Evolutionary conservation across 2,888 invertebrate species (phyloP).

Genomic region (Thelaira solivaga): DNA sequence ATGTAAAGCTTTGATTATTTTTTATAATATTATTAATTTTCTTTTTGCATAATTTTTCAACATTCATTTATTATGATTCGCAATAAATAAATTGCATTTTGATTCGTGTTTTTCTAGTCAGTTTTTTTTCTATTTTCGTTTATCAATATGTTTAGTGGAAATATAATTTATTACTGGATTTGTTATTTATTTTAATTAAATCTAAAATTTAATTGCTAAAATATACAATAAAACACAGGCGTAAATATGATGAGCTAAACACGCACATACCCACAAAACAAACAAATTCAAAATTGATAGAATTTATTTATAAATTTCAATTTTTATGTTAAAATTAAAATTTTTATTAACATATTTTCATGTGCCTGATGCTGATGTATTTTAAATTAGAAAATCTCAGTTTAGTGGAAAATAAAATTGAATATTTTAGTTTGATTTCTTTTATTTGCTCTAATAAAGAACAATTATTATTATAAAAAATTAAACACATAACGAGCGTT

Average conservation of each 20-base stretch:
- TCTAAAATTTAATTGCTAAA: conserved; percentile 69
- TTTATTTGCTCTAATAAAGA: no score
- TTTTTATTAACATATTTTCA: conserved; percentile 26
- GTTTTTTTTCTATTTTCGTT: conserved; percentile 38
- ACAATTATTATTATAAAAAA: no score
- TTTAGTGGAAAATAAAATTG: background rate
- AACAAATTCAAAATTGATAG: background rate
- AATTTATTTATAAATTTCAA: background rate
- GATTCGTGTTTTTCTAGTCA: no score
- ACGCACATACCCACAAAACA: background rate
- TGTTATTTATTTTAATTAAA: conserved; percentile 67
- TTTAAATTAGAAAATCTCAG: background rate
- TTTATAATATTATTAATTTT: conserved; percentile 22
- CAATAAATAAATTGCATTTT: conserved; percentile 63
- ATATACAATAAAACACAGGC: background rate
- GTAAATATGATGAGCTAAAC: background rate
- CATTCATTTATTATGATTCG: conserved; percentile 60
- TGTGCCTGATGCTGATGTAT: background rate
- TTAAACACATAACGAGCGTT: no score
- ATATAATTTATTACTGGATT: conserved; percentile 54
- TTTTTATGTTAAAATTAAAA: conserved; percentile 18
- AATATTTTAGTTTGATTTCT: no score
- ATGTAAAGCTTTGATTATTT: background rate
- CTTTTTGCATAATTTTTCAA: no score
- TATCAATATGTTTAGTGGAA: conserved; percentile 28